A percentile compares a stretch with the other conserved stretches of the same genome.
Evolutionary conservation across 2,888 invertebrate genomes (phyloP).

Genomic region (Rotaria magnacalcarata): DNA sequence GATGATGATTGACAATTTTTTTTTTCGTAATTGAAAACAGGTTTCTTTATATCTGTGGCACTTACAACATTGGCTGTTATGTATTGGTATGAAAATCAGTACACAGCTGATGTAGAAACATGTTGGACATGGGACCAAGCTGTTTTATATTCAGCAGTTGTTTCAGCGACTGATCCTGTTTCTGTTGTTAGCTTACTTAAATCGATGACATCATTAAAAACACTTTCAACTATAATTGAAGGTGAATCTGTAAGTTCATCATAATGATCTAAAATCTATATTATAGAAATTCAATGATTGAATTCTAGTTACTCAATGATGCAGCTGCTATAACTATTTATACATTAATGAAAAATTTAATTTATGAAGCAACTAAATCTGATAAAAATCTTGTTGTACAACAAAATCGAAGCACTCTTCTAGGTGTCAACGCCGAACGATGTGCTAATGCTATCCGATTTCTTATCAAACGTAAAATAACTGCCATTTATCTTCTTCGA

Average conservation of each 20-base stretch:
- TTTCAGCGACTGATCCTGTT: slow-evolving; percentile 33
- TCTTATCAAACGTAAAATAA: slow-evolving; percentile 9
- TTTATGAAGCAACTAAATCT: background rate
- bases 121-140: slow-evolving; percentile 35
- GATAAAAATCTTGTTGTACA: background rate
- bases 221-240: background rate
- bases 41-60: slow-evolving; percentile 8
- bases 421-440: background rate
- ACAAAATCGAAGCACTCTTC: background rate
- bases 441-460: background rate
- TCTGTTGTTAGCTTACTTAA: slow-evolving; percentile 37
- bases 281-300: no score
- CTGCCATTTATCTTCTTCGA: slow-evolving; percentile 38
- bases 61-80: slow-evolving; percentile 10
- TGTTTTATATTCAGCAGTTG: slow-evolving; percentile 7
- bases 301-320: slow-evolving; percentile 55
- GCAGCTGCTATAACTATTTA: slow-evolving; percentile 61
- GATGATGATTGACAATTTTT: no score
- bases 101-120: background rate
- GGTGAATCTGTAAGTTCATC: background rate
- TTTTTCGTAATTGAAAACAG: no score
- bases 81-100: slow-evolving; percentile 10
- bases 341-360: slow-evolving; percentile 50
- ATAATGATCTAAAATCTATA: background rate
- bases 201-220: slow-evolving; percentile 17